A percentile compares a stretch with the other conserved stretches of the same genome.
Conservation (phyloP, 2,797 vertebrate genomes). For the Artibeus lituratus region DNA sequence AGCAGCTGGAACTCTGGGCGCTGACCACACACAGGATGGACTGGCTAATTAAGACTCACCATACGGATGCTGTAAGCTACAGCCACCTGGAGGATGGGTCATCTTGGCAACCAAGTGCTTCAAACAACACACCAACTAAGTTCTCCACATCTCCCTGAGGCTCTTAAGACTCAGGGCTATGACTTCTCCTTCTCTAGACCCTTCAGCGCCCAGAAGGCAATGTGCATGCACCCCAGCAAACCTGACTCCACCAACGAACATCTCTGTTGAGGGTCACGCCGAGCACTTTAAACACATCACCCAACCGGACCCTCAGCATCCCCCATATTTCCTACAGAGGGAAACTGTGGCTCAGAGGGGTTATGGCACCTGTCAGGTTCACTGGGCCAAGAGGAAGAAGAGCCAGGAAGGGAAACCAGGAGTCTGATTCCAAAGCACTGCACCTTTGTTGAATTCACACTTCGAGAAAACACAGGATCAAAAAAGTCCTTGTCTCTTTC, state of each 20-base stretch:
- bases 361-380: neutral
- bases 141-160: neutral
- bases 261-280: neutral
- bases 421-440: neutral
- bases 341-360: neutral
- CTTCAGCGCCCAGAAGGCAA: neutral
- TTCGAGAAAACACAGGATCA: neutral
- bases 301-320: neutral
- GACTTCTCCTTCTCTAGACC: neutral
- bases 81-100: neutral
- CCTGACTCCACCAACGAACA: neutral
- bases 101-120: neutral
- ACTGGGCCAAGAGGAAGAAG: neutral
- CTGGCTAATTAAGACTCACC: neutral
- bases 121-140: neutral
- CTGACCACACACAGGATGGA: neutral
- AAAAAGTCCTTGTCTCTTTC: neutral
- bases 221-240: too few species aligned
- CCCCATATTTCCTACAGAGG: neutral
- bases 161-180: too few species aligned
- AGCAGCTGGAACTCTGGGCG: neutral
- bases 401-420: too few species aligned
- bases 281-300: accelerated
- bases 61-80: neutral
- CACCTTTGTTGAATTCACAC: neutral